Percentiles rank a stretch among this genome's conserved stretches.
Evolutionary conservation across 2,797 vertebrate genomes (phyloP).

Genomic region (Bovichtus diacanthus): DNA sequence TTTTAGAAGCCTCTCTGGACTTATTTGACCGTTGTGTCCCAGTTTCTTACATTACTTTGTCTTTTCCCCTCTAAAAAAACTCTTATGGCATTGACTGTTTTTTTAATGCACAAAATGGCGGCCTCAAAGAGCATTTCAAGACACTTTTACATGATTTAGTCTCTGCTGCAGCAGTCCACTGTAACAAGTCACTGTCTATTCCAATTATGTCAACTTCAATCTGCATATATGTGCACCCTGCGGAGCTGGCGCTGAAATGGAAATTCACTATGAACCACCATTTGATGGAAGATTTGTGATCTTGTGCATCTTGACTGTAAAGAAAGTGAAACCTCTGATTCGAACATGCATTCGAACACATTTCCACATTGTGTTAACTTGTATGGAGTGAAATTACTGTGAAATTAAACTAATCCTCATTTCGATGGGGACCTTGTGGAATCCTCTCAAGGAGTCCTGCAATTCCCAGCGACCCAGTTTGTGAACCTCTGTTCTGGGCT

Average conservation of each 20-base stretch:
- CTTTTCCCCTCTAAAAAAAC: not conserved
- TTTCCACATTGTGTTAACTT: constrained; percentile 33
- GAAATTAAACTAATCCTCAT: constrained; percentile 62
- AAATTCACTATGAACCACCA: constrained; percentile 50
- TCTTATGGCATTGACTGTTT: no score
- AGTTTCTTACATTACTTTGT: not conserved
- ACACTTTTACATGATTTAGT: constrained; percentile 15
- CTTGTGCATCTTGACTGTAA: constrained; percentile 32
- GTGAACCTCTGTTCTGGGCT: constrained; percentile 49
- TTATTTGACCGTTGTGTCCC: no score
- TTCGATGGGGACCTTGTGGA: constrained; percentile 38
- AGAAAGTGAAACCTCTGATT: constrained; percentile 26
- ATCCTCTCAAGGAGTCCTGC: constrained; percentile 42
- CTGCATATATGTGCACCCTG: constrained; percentile 22
- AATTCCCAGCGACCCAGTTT: constrained; percentile 57
- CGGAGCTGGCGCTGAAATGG: constrained; percentile 40
- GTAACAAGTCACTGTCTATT: constrained; percentile 34
- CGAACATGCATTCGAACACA: not conserved
- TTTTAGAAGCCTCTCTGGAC: no score
- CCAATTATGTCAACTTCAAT: constrained; percentile 42
- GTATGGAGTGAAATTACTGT: constrained; percentile 43
- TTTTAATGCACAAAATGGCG: not conserved
- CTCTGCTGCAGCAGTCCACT: not conserved
- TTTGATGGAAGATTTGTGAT: constrained; percentile 55
- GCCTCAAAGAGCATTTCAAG: constrained; percentile 10